These are phyloP conservation scores for Arge pagana DNA, from an alignment of 2,888 invertebrate species.

Conservation along the genomic window DNA sequence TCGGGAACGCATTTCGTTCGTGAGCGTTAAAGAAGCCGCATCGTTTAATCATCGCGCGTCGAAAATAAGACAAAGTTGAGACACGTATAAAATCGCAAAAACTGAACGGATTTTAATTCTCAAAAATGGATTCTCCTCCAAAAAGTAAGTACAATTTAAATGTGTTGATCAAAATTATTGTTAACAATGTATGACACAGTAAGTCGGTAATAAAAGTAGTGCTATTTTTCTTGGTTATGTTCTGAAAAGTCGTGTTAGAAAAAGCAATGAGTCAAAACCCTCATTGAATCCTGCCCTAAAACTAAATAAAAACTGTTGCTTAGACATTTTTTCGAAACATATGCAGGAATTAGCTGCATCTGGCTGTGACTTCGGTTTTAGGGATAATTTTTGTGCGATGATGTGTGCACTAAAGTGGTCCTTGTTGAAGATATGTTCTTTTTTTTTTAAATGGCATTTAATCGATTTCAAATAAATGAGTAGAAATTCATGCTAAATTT, in stretches of 20 bases:
- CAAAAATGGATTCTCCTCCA: background rate
- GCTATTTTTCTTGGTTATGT: background rate
- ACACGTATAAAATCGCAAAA: background rate
- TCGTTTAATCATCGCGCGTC: background rate
- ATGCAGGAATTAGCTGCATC: background rate
- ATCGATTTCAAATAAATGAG: too few relatives aligned
- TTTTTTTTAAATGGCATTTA: too few relatives aligned
- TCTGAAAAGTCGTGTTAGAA: background rate
- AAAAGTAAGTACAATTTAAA: constrained; percentile 3
- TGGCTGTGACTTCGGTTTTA: background rate
- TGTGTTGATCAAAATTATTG: background rate
- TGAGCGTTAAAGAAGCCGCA: background rate
- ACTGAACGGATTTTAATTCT: background rate
- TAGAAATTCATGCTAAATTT: too few relatives aligned
- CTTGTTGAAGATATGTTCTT: too few relatives aligned
- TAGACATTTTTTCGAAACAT: constrained; percentile 6
- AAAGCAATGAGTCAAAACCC: background rate
- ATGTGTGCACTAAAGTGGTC: too few relatives aligned
- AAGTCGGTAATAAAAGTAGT: background rate
- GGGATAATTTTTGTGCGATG: background rate
- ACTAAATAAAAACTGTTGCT: background rate
- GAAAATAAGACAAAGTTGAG: background rate
- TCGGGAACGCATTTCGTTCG: constrained; percentile 1
- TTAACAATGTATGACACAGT: background rate
- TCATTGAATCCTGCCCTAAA: background rate